Evolutionary conservation across 2,797 vertebrate genomes (phyloP).

Genomic region (Morus bassanus): DNA sequence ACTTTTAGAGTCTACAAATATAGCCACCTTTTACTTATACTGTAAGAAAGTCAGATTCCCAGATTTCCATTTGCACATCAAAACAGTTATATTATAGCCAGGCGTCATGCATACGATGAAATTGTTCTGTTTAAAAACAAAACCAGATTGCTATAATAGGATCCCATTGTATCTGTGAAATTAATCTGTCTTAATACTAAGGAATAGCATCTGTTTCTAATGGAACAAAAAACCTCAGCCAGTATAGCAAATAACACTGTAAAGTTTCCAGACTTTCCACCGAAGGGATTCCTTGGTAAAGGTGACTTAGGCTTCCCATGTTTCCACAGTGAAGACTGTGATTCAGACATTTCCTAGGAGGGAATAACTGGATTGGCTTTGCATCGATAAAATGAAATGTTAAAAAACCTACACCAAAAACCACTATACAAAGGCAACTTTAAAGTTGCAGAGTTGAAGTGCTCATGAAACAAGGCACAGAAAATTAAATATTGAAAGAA

Average conservation of each 20-base stretch:
- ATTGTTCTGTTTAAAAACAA: constrained; percentile 43
- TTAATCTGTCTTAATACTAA: constrained; percentile 50
- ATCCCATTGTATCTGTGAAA: constrained; percentile 47
- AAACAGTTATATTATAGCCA: constrained; percentile 40
- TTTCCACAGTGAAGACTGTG: not conserved
- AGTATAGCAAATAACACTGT: not conserved
- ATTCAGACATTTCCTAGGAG: constrained; percentile 16
- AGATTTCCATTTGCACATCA: constrained; percentile 55
- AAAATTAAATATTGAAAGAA: not conserved
- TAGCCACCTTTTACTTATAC: constrained; percentile 21
- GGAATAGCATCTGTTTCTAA: constrained; percentile 46
- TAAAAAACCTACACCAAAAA: not conserved
- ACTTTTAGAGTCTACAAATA: constrained; percentile 43
- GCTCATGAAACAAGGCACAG: not conserved
- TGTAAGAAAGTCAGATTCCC: constrained; percentile 28
- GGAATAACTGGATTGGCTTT: not conserved
- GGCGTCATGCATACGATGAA: not conserved
- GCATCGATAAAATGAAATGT: not conserved
- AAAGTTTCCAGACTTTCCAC: constrained; percentile 21
- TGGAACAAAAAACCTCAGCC: constrained; percentile 39
- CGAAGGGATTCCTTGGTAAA: constrained; percentile 28
- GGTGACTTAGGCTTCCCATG: not conserved
- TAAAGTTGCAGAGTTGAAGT: not conserved
- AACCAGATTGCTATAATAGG: constrained; percentile 48
- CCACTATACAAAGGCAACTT: not conserved